phyloP scores from a whole-genome alignment of 2,797 vertebrate species.

The Clangula hyemalis region DNA sequence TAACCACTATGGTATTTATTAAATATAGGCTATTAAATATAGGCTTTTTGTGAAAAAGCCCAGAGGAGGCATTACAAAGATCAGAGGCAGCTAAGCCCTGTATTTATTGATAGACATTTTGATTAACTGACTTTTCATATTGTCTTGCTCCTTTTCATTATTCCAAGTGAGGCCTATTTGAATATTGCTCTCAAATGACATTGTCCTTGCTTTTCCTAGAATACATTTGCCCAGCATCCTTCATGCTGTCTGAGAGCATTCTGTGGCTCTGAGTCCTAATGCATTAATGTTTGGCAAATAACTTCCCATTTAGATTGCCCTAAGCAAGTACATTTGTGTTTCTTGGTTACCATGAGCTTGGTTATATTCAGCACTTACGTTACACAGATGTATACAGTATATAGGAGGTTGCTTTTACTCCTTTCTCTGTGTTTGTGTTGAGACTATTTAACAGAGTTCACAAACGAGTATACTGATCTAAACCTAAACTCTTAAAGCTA shows the following conservation, averaged over 20 bases:
- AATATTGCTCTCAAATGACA: not conserved
- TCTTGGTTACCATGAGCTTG: not conserved
- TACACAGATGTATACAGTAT: not conserved
- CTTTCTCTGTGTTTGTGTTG: not conserved
- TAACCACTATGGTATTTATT: not conserved
- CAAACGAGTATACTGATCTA: not conserved
- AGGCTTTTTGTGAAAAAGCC: not conserved
- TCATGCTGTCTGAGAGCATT: not conserved
- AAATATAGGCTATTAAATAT: not conserved
- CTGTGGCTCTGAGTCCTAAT: not conserved
- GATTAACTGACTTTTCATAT: conserved; percentile 31
- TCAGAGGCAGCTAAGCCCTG: not conserved
- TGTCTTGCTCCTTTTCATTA: not conserved
- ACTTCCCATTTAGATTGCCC: not conserved
- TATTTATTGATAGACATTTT: not conserved
- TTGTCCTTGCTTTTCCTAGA: not conserved
- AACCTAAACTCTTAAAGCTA: not conserved
- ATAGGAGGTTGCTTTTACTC: not conserved
- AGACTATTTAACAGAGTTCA: not conserved
- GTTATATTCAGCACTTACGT: not conserved
- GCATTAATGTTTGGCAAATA: not conserved
- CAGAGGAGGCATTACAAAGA: not conserved
- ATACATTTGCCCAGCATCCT: not conserved
- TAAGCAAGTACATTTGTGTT: not conserved
- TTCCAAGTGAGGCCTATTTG: not conserved